Conservation (phyloP, 1,140 invertebrate species). For the Doryteuthis pealeii region DNA sequence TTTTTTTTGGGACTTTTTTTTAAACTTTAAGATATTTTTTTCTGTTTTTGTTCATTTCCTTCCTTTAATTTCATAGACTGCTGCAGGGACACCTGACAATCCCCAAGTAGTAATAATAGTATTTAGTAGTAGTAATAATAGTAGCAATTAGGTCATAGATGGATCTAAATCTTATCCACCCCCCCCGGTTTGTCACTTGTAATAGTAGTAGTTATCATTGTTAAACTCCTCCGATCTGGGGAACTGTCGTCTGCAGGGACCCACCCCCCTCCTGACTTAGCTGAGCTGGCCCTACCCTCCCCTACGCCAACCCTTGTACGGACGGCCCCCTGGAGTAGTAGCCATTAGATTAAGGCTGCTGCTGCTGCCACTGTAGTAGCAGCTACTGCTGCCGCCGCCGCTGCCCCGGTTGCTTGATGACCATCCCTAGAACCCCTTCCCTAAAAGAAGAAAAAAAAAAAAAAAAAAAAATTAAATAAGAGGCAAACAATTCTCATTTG, state of each 20-base stretch:
- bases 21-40: background rate
- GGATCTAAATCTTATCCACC: constrained; percentile 1
- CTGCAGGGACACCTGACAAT: background rate
- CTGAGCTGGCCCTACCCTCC: constrained; percentile 13
- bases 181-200: background rate
- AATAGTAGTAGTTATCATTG: no score
- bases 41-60: background rate
- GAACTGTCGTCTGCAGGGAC: constrained; percentile 13
- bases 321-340: constrained; percentile 6
- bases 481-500: background rate
- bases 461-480: no score
- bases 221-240: constrained; percentile 4
- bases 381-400: background rate
- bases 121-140: background rate
- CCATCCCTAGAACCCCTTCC: constrained; percentile 12
- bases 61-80: background rate
- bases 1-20: background rate
- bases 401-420: constrained; percentile 8
- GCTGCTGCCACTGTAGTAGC: background rate
- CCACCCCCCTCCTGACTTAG: constrained; percentile 14
- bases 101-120: constrained; percentile 4
- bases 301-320: constrained; percentile 13
- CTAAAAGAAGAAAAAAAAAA: constrained; percentile 10
- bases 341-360: constrained; percentile 7
- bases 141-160: background rate